phyloP scores from a whole-genome alignment of 2,888 invertebrate genomes.

The Eristalis tenax region DNA sequence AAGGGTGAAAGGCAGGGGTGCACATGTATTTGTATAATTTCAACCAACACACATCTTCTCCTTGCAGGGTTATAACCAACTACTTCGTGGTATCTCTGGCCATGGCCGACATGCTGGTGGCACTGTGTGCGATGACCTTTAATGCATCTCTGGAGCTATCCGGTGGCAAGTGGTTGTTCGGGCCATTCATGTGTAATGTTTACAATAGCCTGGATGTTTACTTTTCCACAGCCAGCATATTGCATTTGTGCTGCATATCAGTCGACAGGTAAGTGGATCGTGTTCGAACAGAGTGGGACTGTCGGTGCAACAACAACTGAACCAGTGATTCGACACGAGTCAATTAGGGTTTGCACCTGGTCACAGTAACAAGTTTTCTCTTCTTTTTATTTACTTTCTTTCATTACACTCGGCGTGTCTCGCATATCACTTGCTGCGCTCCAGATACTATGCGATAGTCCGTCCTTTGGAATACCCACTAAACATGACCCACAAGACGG shows the following conservation, averaged over 20 bases:
- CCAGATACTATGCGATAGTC: constrained; percentile 94
- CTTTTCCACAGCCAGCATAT: constrained; percentile 95
- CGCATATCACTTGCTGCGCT: not conserved
- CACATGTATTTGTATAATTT: not conserved
- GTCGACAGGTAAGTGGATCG: constrained; percentile 84
- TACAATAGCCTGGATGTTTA: constrained; percentile 98
- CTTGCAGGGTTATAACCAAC: constrained; percentile 91
- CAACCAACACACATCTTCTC: not conserved
- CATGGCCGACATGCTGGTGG: constrained; percentile 96
- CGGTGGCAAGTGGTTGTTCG: constrained; percentile 92
- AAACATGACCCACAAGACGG: constrained; percentile 92
- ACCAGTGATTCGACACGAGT: constrained; percentile 60
- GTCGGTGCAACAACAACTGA: constrained; percentile 51
- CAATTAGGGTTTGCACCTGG: constrained; percentile 57
- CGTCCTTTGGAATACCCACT: constrained; percentile 96
- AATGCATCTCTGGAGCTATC: constrained; percentile 94
- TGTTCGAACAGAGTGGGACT: constrained; percentile 24
- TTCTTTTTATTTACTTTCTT: constrained; percentile 32
- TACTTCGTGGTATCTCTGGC: constrained; percentile 97
- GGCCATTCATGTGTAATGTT: constrained; percentile 95
- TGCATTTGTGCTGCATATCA: constrained; percentile 96
- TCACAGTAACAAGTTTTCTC: constrained; percentile 44
- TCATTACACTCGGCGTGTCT: constrained; percentile 5
- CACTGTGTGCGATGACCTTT: constrained; percentile 96
- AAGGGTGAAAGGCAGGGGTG: not conserved